Percentiles rank a stretch among this genome's conserved stretches.
Conservation (phyloP, 2,888 invertebrate genomes). For the Stenotaenia linearis region DNA sequence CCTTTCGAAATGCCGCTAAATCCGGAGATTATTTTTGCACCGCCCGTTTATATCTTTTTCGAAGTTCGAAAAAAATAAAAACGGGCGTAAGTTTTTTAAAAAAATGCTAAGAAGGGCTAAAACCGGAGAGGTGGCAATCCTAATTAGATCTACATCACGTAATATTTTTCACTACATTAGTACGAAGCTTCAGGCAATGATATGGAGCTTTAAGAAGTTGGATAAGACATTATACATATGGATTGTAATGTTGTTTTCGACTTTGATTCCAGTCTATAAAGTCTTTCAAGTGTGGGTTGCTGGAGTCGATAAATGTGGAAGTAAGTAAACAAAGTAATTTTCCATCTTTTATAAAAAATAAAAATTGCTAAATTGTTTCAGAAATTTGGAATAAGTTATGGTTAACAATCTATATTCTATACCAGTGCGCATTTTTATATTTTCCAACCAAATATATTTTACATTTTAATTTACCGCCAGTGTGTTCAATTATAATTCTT, state of each 20-base stretch:
- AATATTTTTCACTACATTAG: not conserved
- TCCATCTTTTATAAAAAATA: not conserved
- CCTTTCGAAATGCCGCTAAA: no score
- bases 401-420: slow-evolving; percentile 43
- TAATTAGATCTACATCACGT: no score
- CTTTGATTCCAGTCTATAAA: not conserved
- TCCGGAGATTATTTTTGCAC: no score
- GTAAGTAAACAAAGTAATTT: not conserved
- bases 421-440: slow-evolving; percentile 45
- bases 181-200: not conserved
- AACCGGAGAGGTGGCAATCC: no score
- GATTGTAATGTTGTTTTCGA: not conserved
- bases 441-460: slow-evolving; percentile 43
- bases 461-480: not conserved
- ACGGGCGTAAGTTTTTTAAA: no score
- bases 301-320: not conserved
- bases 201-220: not conserved
- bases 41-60: no score
- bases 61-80: no score
- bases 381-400: slow-evolving; percentile 36
- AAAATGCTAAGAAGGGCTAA: no score
- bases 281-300: not conserved
- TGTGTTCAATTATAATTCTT: not conserved
- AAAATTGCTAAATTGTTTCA: not conserved
- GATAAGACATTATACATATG: not conserved